Evolutionary conservation across 2,888 invertebrate genomes (phyloP), one percentile per base, ranked within the genome.

Genomic region (Metopia argyrocephala): DNA sequence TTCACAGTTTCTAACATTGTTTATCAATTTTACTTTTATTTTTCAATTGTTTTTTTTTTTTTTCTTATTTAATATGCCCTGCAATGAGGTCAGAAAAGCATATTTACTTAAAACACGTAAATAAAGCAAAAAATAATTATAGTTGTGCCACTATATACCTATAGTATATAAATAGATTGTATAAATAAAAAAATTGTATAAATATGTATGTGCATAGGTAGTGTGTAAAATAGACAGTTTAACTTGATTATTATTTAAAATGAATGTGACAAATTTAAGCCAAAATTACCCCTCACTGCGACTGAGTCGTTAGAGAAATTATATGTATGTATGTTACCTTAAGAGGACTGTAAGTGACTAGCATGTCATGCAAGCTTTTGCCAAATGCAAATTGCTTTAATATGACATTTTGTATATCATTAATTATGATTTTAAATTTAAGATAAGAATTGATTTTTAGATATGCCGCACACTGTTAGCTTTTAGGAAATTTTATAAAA

Each of bases 361-460:
- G 62, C 54, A 56, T 45, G 46, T n/a, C n/a, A 31, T 23, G 18
- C 45, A 38, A 38, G 12, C 38, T 12, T 45, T 50, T 73, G 59
- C 52, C 71, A 65, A 73, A 57, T 65, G 48, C 48, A 73, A 73
- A 64, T 73, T 56, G 46, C 56, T 56, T 56, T 57, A 31, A 56
- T 64, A 48, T 48, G 20, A 7, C 54, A 52, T 46, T 71, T 71
- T 46, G n/a, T 21, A 54, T 66, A 54, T 28, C 38, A 73, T 73
- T 56, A 57, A 28, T 57, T 31, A 65, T 73, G 31, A 65, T 65
- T 65, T 65, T 25, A 9, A 48, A 65, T 48, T 50, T 56, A 15
- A 18, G 64, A 73, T 65, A 64, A 56, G 64, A 65, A 31, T 48
- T 57, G 23, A 27, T 31, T 64, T 38, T 46, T 7, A 7, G 38